These are phyloP conservation scores for Chalcis sispes DNA, from an alignment of 2,888 invertebrate genomes.

Conservation along the genomic window DNA sequence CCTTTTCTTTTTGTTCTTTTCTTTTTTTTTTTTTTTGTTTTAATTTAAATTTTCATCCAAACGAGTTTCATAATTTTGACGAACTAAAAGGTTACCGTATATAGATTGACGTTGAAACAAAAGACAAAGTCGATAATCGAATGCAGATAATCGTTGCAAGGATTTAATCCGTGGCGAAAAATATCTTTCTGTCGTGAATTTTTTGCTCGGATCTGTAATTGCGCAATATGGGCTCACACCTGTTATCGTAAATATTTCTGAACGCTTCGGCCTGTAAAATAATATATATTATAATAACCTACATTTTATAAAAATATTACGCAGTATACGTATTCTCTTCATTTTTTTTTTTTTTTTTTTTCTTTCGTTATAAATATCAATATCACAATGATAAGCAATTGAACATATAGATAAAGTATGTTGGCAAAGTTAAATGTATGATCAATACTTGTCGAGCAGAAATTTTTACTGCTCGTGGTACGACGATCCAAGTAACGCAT, in stretches of 20 bases:
- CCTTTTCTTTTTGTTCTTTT: not conserved
- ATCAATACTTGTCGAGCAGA: conserved; percentile 63
- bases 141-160: not conserved
- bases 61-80: not conserved
- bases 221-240: conserved; percentile 76
- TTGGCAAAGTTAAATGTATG: not conserved
- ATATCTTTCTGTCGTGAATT: conserved; percentile 62
- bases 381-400: not conserved
- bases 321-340: too few species aligned
- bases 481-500: conserved; percentile 68
- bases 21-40: not conserved
- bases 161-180: conserved; percentile 13
- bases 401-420: not conserved
- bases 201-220: conserved; percentile 79
- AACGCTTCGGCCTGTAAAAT: conserved; percentile 78
- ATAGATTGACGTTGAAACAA: conserved; percentile 6
- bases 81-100: conserved; percentile 11
- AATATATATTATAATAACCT: not conserved
- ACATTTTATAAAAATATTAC: too few species aligned
- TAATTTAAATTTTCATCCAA: not conserved
- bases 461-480: conserved; percentile 64
- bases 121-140: not conserved
- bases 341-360: not conserved
- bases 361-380: not conserved
- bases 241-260: conserved; percentile 77